Conservation (phyloP, 2,888 invertebrate species). For the Noctua pronuba region DNA sequence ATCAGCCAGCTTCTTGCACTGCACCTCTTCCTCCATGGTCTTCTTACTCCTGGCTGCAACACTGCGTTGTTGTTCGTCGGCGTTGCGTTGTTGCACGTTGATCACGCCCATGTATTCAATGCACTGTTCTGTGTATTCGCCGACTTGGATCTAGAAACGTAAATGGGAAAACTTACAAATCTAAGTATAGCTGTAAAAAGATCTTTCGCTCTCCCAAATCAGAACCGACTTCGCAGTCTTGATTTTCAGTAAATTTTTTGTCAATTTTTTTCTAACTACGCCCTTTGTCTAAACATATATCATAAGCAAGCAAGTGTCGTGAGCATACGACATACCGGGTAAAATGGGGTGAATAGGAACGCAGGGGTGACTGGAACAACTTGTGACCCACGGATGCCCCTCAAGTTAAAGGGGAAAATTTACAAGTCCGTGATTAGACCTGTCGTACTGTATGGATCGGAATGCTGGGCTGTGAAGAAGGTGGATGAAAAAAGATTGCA, state of each 20-base stretch:
- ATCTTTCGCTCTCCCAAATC: background rate
- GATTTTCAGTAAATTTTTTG: background rate
- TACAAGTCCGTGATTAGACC: too few relatives aligned
- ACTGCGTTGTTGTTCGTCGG: constrained; percentile 94
- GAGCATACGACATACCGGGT: too few relatives aligned
- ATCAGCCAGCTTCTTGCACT: constrained; percentile 95
- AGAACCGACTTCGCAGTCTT: background rate
- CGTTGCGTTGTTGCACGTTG: constrained; percentile 94
- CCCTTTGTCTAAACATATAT: background rate
- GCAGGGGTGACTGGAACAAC: too few relatives aligned
- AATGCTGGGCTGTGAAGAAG: too few relatives aligned
- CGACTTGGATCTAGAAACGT: constrained; percentile 90
- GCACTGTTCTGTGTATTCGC: constrained; percentile 95
- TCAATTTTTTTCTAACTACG: background rate
- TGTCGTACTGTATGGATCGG: too few relatives aligned
- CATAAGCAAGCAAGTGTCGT: too few relatives aligned
- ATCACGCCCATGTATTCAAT: constrained; percentile 96
- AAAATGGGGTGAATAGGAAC: too few relatives aligned
- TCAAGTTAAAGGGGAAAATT: too few relatives aligned
- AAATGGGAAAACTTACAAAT: background rate
- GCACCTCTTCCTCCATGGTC: constrained; percentile 91
- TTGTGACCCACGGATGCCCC: too few relatives aligned
- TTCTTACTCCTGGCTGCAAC: constrained; percentile 92
- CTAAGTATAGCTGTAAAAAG: background rate
- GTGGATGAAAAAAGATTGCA: too few relatives aligned